Base-by-base conservation (phyloP, 2,797 vertebrate genomes). In the Moxostoma hubbsi region DNA sequence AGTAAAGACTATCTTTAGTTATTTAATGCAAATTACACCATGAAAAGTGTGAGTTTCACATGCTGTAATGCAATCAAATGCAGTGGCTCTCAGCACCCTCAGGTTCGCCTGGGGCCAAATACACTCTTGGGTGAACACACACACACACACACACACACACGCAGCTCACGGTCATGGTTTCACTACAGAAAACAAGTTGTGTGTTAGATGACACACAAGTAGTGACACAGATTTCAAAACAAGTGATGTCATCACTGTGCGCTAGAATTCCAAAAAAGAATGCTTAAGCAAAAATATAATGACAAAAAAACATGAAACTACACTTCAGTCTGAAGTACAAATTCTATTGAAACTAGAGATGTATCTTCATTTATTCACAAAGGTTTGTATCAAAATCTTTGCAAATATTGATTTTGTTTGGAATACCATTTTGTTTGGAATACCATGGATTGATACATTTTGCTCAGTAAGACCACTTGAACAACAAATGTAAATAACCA, bases 91-190 rank as follows among this genome's bases (percentile, higher is more conserved):
- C 46, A 83, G 76, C 73, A 85, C 88, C 88, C 83, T 83, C 67
- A 82, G 87, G 86, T 84, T 81, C 47, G 84, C 88, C 88, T 83
- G 73, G 68, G 87, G 88, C 86, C 87, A 87, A 79, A 87, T 86
- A 61, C 68, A 77, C 73, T 75, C 67, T 5, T 4, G 36, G 36
- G 36, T 36, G 36, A 36, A 59, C 47, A 49, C 46, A 64, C n/a
- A 64, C 71, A 75, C 55, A 61, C 24, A 36, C 24, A 36, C 24
- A 36, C 3, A 36, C 24, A 24, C 24, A 36, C 24, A 36, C 24
- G 2, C 47, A 71, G 4, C 59, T 74, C 18, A 73, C n/a, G 62
- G 73, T 62, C 82, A 77, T 75, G 75, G 67, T 79, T 47, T 76
- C 50, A 73, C 50, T 72, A 64, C 49, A 71, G 66, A 66, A 66